A percentile compares a stretch with the other conserved stretches of the same genome.
These are phyloP conservation scores for pig (Sus scrofa) DNA, from an alignment of 2,113 vertebrate genomes.

Conservation along the genomic window T2T-Sscrofa CM000830.6:116493501-116494000, in stretches of 20 bases:
- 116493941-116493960: slow-evolving; percentile 77
- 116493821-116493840: slow-evolving; percentile 24
- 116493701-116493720: slow-evolving; percentile 46
- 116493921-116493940: slow-evolving; percentile 57
- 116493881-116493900: slow-evolving; percentile 64
- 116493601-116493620: neutral
- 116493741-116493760: slow-evolving; percentile 36
- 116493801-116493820: neutral
- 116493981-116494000: slow-evolving; percentile 71
- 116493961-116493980: neutral
- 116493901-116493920: slow-evolving; percentile 72
- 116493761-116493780: slow-evolving; percentile 19
- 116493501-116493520: neutral
- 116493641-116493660: slow-evolving; percentile 22
- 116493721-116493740: slow-evolving; percentile 19
- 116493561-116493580: neutral
- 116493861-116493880: slow-evolving; percentile 51
- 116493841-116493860: neutral
- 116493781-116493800: neutral
- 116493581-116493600: slow-evolving; percentile 27
- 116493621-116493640: slow-evolving; percentile 7
- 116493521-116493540: slow-evolving; percentile 15
- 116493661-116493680: neutral
- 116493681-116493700: neutral
- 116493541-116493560: slow-evolving; percentile 11